These are phyloP conservation scores for Eptatretus atami DNA, from an alignment of 2,797 vertebrate species.

Conservation along the genomic window DNA sequence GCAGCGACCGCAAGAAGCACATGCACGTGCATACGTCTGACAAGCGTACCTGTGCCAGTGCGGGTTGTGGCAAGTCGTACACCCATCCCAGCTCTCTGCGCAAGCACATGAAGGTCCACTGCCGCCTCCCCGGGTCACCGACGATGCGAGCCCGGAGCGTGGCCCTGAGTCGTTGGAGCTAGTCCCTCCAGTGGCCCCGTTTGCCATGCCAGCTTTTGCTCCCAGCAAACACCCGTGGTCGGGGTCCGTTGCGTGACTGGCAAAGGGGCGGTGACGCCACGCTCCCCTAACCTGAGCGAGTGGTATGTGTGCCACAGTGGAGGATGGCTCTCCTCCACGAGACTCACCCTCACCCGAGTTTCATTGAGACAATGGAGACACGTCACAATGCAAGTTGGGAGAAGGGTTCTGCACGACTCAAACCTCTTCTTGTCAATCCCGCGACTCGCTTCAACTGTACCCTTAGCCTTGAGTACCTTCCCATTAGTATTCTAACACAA, in stretches of 20 bases:
- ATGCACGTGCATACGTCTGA: conserved; percentile 88
- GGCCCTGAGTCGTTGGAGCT: conserved; percentile 25
- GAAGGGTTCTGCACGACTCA: no score
- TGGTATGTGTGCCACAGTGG: conserved; percentile 93
- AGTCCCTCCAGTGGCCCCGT: conserved; percentile 33
- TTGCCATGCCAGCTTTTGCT: conserved; percentile 18
- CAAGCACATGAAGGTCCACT: conserved; percentile 94
- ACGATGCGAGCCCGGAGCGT: conserved; percentile 23
- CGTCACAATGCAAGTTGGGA: no score
- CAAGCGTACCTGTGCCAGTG: conserved; percentile 94
- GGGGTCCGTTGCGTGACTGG: background rate
- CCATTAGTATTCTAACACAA: no score
- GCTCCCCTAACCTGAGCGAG: conserved; percentile 87
- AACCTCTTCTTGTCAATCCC: no score
- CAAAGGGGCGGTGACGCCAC: conserved; percentile 21
- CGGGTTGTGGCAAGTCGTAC: conserved; percentile 69
- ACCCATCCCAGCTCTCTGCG: conserved; percentile 65
- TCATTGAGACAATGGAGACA: background rate
- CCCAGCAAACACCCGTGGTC: no score
- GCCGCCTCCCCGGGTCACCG: conserved; percentile 68
- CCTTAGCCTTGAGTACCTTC: no score
- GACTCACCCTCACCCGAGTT: conserved; percentile 1
- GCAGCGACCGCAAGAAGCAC: conserved; percentile 94
- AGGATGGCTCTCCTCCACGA: conserved; percentile 12
- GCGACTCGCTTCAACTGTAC: no score